Evolutionary conservation across 2,113 vertebrate genomes (phyloP).

Genomic region (Prunella fulvescens): DNA sequence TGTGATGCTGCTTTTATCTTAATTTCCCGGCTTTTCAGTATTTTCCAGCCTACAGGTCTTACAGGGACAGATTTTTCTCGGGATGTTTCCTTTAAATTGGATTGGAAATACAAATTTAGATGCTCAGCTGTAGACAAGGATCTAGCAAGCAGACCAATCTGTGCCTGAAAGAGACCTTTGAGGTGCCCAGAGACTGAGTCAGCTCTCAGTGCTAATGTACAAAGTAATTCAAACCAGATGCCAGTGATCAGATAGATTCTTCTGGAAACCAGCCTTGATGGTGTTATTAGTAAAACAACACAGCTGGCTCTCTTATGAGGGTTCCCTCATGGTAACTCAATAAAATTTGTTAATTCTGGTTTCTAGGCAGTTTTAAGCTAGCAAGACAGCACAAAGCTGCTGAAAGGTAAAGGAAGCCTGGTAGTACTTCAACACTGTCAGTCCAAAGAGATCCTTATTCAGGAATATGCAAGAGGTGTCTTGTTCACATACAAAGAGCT

Average conservation of each 20-base stretch:
- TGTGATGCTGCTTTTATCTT: background rate
- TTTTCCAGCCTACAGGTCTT: background rate
- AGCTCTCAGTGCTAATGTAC: background rate
- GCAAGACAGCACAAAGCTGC: background rate
- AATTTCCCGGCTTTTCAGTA: background rate
- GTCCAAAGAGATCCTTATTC: background rate
- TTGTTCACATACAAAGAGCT: background rate
- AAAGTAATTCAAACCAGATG: conserved; percentile 27
- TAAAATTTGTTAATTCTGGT: background rate
- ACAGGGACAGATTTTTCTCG: background rate
- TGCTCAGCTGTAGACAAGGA: background rate
- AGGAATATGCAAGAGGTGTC: background rate
- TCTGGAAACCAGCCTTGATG: background rate
- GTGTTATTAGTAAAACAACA: background rate
- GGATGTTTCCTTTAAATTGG: background rate
- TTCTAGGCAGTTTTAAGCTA: background rate
- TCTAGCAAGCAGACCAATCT: background rate
- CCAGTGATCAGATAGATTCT: background rate
- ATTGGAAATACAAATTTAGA: background rate
- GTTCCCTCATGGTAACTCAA: background rate
- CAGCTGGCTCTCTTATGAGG: background rate
- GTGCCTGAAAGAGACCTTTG: background rate
- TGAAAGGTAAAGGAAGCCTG: background rate
- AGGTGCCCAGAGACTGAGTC: background rate
- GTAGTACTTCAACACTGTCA: background rate